These are phyloP conservation scores for Myopa tessellatipennis DNA, from an alignment of 2,888 invertebrate species.

Conservation along the genomic window DNA sequence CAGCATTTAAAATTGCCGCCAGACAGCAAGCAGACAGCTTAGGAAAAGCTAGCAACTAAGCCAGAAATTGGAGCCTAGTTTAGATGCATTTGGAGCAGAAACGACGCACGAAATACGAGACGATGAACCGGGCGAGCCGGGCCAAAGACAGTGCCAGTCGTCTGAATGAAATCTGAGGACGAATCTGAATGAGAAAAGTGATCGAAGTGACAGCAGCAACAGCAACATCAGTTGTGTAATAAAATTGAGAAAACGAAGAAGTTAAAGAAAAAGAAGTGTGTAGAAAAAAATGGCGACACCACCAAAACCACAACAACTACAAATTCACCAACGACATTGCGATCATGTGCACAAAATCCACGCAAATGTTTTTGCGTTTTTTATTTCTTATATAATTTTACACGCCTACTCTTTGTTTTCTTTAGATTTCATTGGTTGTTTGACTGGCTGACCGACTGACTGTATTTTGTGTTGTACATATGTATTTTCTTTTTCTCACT, in stretches of 20 bases:
- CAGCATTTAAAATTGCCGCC: background rate
- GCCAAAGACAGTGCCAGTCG: background rate
- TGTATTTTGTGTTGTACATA: background rate
- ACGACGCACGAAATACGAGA: conserved; percentile 1
- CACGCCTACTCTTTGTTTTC: conserved; percentile 8
- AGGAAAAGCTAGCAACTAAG: background rate
- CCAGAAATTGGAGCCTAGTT: conserved; percentile 1
- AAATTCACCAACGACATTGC: no score
- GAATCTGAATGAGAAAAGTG: conserved; percentile 6
- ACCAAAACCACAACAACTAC: background rate
- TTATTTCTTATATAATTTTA: background rate
- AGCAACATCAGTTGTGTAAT: background rate
- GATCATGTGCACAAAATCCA: background rate
- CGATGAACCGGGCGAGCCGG: no score
- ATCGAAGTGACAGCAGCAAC: conserved; percentile 5
- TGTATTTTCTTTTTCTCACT: background rate
- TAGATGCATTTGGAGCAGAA: conserved; percentile 10
- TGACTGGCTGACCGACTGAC: background rate
- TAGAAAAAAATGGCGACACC: background rate
- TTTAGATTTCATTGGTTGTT: background rate
- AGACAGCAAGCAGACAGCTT: conserved; percentile 26
- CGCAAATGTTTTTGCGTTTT: background rate
- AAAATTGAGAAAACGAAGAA: background rate
- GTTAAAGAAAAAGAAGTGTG: no score
- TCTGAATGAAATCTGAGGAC: background rate